Evolutionary conservation across 1,140 invertebrate genomes (phyloP).

Genomic region (Saccostrea echinata): DNA sequence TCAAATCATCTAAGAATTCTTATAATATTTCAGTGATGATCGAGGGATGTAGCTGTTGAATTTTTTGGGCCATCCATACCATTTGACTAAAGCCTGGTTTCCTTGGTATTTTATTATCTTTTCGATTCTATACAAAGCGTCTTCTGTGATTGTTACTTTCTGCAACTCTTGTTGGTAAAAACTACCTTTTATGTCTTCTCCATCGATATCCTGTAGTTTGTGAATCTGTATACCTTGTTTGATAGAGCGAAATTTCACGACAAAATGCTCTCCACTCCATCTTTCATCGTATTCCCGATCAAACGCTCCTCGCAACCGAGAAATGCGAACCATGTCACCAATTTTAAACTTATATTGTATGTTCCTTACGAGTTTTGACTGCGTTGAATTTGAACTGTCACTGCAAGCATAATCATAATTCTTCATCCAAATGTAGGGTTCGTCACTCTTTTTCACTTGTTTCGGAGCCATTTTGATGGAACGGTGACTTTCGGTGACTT

Average conservation of each 20-base stretch:
- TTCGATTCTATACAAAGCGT: conserved; percentile 39
- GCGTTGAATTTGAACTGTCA: too few species aligned
- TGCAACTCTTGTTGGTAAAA: conserved; percentile 43
- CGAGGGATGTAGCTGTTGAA: conserved; percentile 49
- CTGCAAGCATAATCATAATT: too few species aligned
- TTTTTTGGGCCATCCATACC: conserved; percentile 45
- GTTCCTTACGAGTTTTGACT: too few species aligned
- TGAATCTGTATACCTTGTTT: conserved; percentile 44
- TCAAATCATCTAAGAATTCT: too few species aligned
- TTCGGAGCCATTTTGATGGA: conserved; percentile 37
- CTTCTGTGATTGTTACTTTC: neutral
- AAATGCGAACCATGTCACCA: conserved; percentile 22
- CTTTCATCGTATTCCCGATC: conserved; percentile 52
- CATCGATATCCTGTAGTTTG: conserved; percentile 37
- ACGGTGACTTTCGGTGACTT: conserved; percentile 41
- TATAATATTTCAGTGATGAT: too few species aligned
- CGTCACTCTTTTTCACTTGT: conserved; percentile 41
- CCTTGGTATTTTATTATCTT: conserved; percentile 13
- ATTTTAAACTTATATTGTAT: conserved; percentile 26
- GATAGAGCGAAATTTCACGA: conserved; percentile 18
- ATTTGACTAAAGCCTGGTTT: conserved; percentile 36
- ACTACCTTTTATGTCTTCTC: conserved; percentile 39
- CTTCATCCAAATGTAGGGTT: conserved; percentile 28
- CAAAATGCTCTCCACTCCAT: conserved; percentile 45
- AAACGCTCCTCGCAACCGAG: neutral